Evolutionary conservation across 1,140 invertebrate species (phyloP).

Genomic region (Thrips palmi): DNA sequence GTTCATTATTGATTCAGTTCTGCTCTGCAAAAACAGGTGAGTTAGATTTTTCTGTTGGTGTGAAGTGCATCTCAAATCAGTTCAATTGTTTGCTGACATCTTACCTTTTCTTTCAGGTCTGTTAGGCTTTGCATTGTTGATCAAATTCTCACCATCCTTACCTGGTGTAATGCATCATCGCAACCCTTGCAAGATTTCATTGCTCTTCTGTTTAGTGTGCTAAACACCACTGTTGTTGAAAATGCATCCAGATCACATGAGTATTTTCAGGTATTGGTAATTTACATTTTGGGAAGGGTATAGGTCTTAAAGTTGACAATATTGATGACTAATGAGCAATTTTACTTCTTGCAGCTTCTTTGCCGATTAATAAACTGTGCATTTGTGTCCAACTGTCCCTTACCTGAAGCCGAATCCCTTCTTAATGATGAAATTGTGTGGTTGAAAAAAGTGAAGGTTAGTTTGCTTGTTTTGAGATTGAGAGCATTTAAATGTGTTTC

Average conservation of each 20-base stretch:
- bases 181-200: slow-evolving; percentile 51
- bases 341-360: slow-evolving; percentile 36
- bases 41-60: slow-evolving; percentile 2
- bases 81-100: slow-evolving; percentile 7
- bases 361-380: slow-evolving; percentile 61
- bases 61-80: no score
- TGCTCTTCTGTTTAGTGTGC: slow-evolving; percentile 54
- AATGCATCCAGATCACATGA: slow-evolving; percentile 64
- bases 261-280: slow-evolving; percentile 39
- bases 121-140: slow-evolving; percentile 59
- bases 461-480: slow-evolving; percentile 9
- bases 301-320: not conserved
- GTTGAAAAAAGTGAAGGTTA: slow-evolving; percentile 50
- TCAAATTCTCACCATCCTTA: slow-evolving; percentile 64
- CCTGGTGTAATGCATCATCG: slow-evolving; percentile 38
- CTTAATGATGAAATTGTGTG: slow-evolving; percentile 62
- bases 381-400: slow-evolving; percentile 39
- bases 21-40: slow-evolving; percentile 41
- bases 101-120: slow-evolving; percentile 27
- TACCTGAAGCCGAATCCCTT: slow-evolving; percentile 47
- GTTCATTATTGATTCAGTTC: slow-evolving; percentile 75
- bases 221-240: slow-evolving; percentile 54
- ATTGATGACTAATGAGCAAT: slow-evolving; percentile 8
- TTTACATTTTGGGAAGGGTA: slow-evolving; percentile 5
- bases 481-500: not conserved